Evolutionary conservation across 1,140 invertebrate genomes (phyloP).

Genomic region (Acyrthosiphon pisum): DNA sequence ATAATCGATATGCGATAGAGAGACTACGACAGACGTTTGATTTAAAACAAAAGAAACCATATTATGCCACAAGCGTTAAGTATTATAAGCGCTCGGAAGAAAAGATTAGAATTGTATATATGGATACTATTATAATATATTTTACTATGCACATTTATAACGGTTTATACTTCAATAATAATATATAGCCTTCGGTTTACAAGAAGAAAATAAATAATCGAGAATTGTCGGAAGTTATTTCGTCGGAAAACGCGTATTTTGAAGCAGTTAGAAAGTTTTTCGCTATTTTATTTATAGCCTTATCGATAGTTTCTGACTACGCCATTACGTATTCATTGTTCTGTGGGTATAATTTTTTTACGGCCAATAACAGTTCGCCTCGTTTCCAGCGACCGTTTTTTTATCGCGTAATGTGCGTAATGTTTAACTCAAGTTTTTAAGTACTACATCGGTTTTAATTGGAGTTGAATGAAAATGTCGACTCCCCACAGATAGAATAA

Average conservation of each 20-base stretch:
- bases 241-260: neutral
- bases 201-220: neutral
- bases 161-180: neutral
- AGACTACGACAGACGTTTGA: neutral
- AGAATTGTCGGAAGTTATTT: neutral
- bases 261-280: neutral
- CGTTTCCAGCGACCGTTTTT: neutral
- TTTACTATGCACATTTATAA: neutral
- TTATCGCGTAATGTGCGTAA: neutral
- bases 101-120: neutral
- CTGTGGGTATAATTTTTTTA: neutral
- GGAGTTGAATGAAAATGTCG: neutral
- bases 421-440: neutral
- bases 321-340: neutral
- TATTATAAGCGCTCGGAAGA: neutral
- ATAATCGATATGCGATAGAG: neutral
- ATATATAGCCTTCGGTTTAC: neutral
- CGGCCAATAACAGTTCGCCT: neutral
- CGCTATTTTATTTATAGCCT: neutral
- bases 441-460: slow-evolving; percentile 18
- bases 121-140: neutral
- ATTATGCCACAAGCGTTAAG: neutral
- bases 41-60: neutral
- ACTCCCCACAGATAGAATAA: neutral
- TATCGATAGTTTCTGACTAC: neutral